Evolutionary conservation across 2,888 invertebrate genomes (phyloP), one percentile per base, ranked within the genome.

Genomic region (Rhogogaster chlorosoma): DNA sequence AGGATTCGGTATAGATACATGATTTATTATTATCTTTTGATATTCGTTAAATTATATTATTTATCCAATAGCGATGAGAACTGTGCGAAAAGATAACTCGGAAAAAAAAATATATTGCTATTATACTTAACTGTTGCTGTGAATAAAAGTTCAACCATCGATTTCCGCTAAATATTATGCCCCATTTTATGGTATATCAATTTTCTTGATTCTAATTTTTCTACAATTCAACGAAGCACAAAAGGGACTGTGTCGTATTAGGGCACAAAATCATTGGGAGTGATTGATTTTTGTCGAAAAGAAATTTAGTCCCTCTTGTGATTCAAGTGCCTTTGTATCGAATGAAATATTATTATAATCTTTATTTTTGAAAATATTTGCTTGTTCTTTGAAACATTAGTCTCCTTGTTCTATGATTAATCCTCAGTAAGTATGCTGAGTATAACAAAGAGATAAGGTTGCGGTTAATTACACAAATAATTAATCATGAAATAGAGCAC

Each of bases 161-260:
- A 77, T 77, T 77, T 45, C 45, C 26, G 49, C 26, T 12, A 22
- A 26, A 26, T 22, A 26, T 75, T 45, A 42, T 26, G 42, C 73
- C 75, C 49, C 38, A 70, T 70, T 9, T 49, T 22, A 75, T 45
- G 5, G 26, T 75, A 75, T 15, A 73, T 73, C 53, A 36, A 78
- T 57, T 36, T 57, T 53, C 6, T 53, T 42, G 45, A 22, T 78
- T 18, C 87, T 89, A 89, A 90, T 88, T 89, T 91, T 92, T 91
- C 91, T 87, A 90, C 92, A 80, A 91, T 86, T 89, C 86, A 64
- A 67, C 84, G 85, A 88, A 89, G 70, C 88, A 88, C 87, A 87
- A 89, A 88, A 87, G 85, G 86, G 86, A 84, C 49, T 32, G 42
- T 77, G 83, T 57, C 38, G 38, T 22, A 61, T 7, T 38, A 80